These are phyloP conservation scores for Thalassophryne amazonica DNA, from an alignment of 2,797 vertebrate genomes.

Conservation along the genomic window DNA sequence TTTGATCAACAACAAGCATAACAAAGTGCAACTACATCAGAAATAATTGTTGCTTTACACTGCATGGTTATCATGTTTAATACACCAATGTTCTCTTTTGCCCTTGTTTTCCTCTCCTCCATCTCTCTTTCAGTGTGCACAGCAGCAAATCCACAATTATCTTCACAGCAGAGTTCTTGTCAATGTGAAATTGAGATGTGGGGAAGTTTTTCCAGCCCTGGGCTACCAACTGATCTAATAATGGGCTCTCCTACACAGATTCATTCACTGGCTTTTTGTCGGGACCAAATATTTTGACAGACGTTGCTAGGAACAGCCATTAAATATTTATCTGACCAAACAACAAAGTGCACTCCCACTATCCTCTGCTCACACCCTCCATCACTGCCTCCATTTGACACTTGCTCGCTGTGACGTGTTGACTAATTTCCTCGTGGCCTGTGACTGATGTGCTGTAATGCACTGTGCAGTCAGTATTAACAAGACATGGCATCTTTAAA, in stretches of 20 bases:
- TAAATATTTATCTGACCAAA: constrained; percentile 42
- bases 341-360: constrained; percentile 4
- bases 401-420: constrained; percentile 56
- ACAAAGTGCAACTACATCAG: constrained; percentile 46
- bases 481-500: constrained; percentile 9
- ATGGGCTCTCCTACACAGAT: constrained; percentile 10
- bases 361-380: constrained; percentile 27
- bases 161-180: constrained; percentile 44
- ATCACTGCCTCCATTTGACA: constrained; percentile 64
- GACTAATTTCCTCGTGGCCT: constrained; percentile 57
- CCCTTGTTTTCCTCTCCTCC: neutral
- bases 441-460: constrained; percentile 46
- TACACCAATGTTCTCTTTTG: constrained; percentile 9
- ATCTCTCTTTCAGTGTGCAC: constrained; percentile 7
- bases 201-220: constrained; percentile 17
- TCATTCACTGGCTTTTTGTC: constrained; percentile 18
- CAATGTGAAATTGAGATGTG: constrained; percentile 38
- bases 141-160: constrained; percentile 49
- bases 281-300: constrained; percentile 40
- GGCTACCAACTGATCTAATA: constrained; percentile 17
- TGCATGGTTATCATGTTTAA: constrained; percentile 42
- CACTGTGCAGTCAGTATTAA: constrained; percentile 16
- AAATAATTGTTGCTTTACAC: constrained; percentile 46
- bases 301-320: constrained; percentile 44
- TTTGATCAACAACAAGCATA: constrained; percentile 33